phyloP scores from a whole-genome alignment of 2,797 vertebrate genomes.

The Takifugu ocellatus region DNA sequence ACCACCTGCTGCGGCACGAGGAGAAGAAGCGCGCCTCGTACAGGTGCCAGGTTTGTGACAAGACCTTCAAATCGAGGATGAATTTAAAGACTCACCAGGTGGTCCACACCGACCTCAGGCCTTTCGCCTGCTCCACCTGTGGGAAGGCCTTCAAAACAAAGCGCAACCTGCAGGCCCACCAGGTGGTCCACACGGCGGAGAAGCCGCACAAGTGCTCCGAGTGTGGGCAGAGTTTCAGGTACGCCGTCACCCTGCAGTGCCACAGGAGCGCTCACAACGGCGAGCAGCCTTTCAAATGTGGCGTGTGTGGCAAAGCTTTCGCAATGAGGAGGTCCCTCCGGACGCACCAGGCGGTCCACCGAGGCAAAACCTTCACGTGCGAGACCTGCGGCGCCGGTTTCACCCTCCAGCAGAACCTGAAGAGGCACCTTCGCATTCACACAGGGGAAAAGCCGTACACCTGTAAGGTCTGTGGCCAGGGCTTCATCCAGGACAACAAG shows the following conservation, averaged over 20 bases:
- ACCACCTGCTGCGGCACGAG: conserved; percentile 58
- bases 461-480: conserved; percentile 73
- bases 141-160: conserved; percentile 62
- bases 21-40: conserved; percentile 41
- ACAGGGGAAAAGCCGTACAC: conserved; percentile 69
- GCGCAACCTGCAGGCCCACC: conserved; percentile 52
- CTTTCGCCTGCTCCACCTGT: conserved; percentile 49
- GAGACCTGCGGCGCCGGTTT: conserved; percentile 62
- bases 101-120: conserved; percentile 40
- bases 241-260: conserved; percentile 52
- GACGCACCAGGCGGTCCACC: conserved; percentile 61
- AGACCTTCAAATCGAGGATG: conserved; percentile 54
- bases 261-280: conserved; percentile 53
- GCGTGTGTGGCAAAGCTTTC: conserved; percentile 53
- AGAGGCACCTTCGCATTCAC: conserved; percentile 64
- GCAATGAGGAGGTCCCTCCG: conserved; percentile 47
- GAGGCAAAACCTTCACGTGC: conserved; percentile 57
- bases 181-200: conserved; percentile 41
- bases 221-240: conserved; percentile 57
- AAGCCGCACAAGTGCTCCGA: conserved; percentile 51
- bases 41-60: conserved; percentile 54
- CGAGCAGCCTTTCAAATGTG: conserved; percentile 50
- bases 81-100: conserved; percentile 55
- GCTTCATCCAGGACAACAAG: conserved; percentile 72
- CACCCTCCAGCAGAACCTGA: conserved; percentile 63